Evolutionary conservation across 64 coral and sea anemone species (phyloP), one percentile per base, ranked within the genome.

Genomic region (Montipora foliosa): DNA sequence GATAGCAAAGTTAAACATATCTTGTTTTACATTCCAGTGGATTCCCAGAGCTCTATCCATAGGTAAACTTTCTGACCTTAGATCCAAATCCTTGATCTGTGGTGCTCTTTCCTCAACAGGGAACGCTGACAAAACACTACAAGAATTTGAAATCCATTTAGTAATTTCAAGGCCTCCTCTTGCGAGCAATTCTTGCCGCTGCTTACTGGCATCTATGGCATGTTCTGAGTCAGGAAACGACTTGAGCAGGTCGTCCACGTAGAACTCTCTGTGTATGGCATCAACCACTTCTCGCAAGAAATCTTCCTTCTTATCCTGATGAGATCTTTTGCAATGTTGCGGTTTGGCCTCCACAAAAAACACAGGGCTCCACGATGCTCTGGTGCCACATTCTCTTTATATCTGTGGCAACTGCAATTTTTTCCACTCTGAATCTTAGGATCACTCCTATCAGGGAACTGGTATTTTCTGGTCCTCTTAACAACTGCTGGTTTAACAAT

Each of bases 191-290:
- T 64, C 60, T 15, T 64, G 60, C 13, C 9, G 2, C 15, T 64
- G 10, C 13, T 15, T 64, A 15, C 60, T 64, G 9, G 13, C 60
- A 14, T 11, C 8, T 11, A 64, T 15, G 3, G 60, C 60, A 64
- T 15, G 10, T 64, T 15, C 60, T 64, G 9, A 11, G 14, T 15
- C 3, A 12, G 14, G 8, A 17, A 64, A 64, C 53, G 53, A 57
- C 83, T 97, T 96, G 14, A 93, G 49, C 11, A 96, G 73, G 72
- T 94, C 95, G 24, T 97, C 92, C 11, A 91, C 77, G 16, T 97
- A 97, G 52, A 94, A 91, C 75, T 97, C 95, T 87, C 80, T 90
- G 12, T 71, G 59, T 12, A 67, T 88, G 15, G 95, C 82, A 52
- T 91, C 77, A 15, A 91, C 44, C 19, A 49, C 14, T 37, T 94